Conservation (phyloP, 2,888 invertebrate species). For the Acronicta aceris region DNA sequence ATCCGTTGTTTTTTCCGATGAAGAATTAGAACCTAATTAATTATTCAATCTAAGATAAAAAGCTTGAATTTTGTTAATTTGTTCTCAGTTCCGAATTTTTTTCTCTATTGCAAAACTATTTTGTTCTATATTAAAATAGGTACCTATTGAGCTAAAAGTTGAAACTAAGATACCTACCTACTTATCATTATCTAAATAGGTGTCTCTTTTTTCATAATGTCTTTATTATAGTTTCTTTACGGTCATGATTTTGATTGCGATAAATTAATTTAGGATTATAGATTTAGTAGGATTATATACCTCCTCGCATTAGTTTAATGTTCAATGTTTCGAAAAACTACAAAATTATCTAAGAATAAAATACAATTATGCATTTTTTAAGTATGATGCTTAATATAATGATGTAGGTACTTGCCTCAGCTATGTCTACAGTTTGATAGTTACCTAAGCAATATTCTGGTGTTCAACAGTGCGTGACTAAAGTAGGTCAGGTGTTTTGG, state of each 20-base stretch:
- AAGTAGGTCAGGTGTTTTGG: slow-evolving; percentile 37
- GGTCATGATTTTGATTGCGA: slow-evolving; percentile 8
- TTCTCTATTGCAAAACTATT: too few species aligned
- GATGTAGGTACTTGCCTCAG: too few species aligned
- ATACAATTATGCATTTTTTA: neutral
- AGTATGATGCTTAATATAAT: too few species aligned
- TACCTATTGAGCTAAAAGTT: too few species aligned
- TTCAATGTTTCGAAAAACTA: slow-evolving; percentile 4
- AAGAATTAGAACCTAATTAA: neutral
- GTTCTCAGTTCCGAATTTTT: too few species aligned
- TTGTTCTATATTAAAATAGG: too few species aligned
- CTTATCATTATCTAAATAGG: neutral
- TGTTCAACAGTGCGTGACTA: slow-evolving; percentile 13
- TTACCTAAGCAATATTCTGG: too few species aligned
- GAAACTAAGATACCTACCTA: neutral
- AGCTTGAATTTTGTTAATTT: too few species aligned
- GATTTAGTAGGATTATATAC: too few species aligned
- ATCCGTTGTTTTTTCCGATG: slow-evolving; percentile 15
- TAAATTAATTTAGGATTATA: slow-evolving; percentile 10
- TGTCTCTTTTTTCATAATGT: slow-evolving; percentile 2
- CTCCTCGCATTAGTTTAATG: slow-evolving; percentile 8
- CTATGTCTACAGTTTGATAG: too few species aligned
- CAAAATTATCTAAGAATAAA: neutral
- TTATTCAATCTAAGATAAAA: too few species aligned
- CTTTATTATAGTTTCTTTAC: slow-evolving; percentile 17